A percentile compares a stretch with the other conserved stretches of the same genome.
phyloP scores from a whole-genome alignment of 2,888 invertebrate species.

The Apamea monoglypha region DNA sequence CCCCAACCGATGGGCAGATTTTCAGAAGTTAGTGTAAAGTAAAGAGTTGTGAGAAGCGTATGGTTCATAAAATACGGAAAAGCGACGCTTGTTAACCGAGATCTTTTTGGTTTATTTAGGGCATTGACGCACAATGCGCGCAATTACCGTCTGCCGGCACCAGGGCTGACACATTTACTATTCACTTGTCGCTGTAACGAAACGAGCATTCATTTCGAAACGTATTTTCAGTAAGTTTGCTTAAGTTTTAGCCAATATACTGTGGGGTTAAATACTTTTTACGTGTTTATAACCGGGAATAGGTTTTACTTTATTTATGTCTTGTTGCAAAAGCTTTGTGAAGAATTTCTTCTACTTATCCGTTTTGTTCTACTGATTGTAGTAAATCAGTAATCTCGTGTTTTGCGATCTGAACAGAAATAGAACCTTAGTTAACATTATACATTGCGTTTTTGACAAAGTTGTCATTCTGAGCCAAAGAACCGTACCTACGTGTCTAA shows the following conservation, averaged over 20 bases:
- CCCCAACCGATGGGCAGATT: neutral
- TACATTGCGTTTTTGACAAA: too few relatives aligned
- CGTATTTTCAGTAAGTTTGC: slow-evolving; percentile 23
- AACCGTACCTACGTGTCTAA: neutral
- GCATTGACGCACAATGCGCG: slow-evolving; percentile 77
- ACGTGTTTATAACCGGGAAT: neutral
- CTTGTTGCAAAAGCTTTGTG: neutral
- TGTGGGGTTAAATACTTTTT: neutral
- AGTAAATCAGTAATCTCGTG: neutral
- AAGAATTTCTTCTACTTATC: neutral
- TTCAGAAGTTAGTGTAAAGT: neutral
- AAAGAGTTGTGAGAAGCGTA: slow-evolving; percentile 30
- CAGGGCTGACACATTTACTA: slow-evolving; percentile 53
- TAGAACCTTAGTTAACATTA: neutral
- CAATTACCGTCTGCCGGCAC: slow-evolving; percentile 60
- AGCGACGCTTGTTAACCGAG: slow-evolving; percentile 57
- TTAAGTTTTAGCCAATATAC: neutral
- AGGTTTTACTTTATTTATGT: neutral
- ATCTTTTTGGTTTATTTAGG: slow-evolving; percentile 72
- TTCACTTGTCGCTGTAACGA: slow-evolving; percentile 24
- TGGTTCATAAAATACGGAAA: slow-evolving; percentile 62
- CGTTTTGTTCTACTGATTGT: too few relatives aligned
- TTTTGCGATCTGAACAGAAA: neutral
- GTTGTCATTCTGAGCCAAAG: neutral
- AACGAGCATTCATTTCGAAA: slow-evolving; percentile 21